Evolutionary conservation across 2,113 vertebrate genomes (phyloP).

Genomic region (Passer domesticus): DNA sequence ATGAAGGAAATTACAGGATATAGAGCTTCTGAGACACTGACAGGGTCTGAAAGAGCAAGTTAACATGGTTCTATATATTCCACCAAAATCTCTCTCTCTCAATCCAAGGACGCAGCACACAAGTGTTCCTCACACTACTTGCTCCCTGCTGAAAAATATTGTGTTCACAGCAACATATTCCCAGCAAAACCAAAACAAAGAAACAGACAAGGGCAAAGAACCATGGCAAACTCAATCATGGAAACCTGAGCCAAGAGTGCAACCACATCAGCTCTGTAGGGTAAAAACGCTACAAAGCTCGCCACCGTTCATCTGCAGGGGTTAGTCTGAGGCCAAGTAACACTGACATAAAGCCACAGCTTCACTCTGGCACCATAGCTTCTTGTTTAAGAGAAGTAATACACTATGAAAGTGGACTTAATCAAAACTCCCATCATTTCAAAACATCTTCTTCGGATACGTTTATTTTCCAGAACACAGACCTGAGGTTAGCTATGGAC

Average conservation of each 20-base stretch:
- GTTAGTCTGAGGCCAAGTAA: neutral
- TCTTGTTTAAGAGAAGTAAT: neutral
- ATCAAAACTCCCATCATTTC: neutral
- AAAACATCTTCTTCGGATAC: neutral
- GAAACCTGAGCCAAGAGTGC: neutral
- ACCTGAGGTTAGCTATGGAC: neutral
- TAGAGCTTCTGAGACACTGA: neutral
- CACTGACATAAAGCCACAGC: neutral
- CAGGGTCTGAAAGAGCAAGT: neutral
- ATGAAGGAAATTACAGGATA: neutral
- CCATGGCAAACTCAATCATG: neutral
- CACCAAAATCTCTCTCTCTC: neutral
- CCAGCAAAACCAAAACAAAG: neutral
- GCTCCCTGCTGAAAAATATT: slow-evolving; percentile 1
- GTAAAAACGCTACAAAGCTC: neutral
- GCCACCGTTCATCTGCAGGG: neutral
- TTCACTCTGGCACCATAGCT: neutral
- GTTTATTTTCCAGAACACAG: neutral
- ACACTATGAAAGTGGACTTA: neutral
- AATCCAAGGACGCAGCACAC: neutral
- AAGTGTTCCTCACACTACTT: neutral
- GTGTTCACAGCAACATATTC: neutral
- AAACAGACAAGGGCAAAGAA: neutral
- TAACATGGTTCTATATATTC: neutral
- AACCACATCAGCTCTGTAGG: neutral